Percentiles rank a stretch among this genome's conserved stretches.
Evolutionary conservation across 2,888 invertebrate species (phyloP).

Genomic region (Rhyacophila evoluta): DNA sequence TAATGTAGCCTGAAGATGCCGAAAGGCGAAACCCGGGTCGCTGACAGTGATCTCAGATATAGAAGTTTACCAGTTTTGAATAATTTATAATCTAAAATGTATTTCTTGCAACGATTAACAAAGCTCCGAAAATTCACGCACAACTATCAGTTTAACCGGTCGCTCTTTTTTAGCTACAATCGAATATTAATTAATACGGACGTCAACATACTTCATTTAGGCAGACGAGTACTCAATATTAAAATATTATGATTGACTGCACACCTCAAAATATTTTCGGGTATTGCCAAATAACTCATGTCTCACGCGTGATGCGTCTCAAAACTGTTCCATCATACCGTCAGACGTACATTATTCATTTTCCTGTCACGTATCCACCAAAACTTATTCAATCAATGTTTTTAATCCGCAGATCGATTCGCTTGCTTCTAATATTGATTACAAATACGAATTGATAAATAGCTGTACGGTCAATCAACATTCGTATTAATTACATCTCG

Average conservation of each 20-base stretch:
- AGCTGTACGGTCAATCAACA: background rate
- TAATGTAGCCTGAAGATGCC: no score
- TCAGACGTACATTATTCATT: background rate
- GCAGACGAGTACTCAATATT: no score
- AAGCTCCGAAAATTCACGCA: no score
- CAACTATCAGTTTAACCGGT: no score
- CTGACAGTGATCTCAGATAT: no score
- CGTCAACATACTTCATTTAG: no score
- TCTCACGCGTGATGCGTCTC: background rate
- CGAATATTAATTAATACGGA: no score
- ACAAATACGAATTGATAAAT: slow-evolving; percentile 10
- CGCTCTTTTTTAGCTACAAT: no score
- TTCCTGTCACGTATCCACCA: slow-evolving; percentile 1
- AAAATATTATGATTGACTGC: background rate
- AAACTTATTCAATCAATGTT: slow-evolving; percentile 21
- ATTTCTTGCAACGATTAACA: no score
- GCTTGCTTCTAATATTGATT: slow-evolving; percentile 3
- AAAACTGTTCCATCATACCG: background rate
- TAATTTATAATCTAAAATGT: no score
- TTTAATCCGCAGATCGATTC: background rate
- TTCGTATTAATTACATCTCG: slow-evolving; percentile 8
- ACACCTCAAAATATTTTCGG: background rate
- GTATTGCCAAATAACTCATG: background rate
- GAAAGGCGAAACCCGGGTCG: no score
- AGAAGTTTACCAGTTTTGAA: no score